phyloP scores from a whole-genome alignment of 2,797 vertebrate genomes.

The Schizothorax lantsangensis region DNA sequence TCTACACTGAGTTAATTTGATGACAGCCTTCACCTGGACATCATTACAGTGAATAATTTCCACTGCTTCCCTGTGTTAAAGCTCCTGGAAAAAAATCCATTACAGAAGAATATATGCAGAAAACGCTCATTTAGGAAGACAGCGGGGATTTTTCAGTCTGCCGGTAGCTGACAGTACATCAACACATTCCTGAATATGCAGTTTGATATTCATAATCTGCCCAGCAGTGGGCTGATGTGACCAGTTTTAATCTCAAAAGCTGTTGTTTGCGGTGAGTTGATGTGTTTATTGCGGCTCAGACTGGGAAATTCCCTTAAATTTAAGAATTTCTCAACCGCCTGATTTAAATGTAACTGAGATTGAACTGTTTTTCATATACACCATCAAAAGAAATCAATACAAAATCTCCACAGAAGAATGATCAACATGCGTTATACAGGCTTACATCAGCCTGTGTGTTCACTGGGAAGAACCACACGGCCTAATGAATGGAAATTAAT shows the following conservation, averaged over 20 bases:
- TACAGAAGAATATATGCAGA: constrained; percentile 46
- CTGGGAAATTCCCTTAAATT: constrained; percentile 58
- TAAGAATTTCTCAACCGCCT: constrained; percentile 50
- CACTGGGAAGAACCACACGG: constrained; percentile 78
- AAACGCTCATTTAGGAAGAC: constrained; percentile 50
- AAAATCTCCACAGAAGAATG: constrained; percentile 59
- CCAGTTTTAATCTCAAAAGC: constrained; percentile 40
- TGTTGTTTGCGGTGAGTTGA: constrained; percentile 36
- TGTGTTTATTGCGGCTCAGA: constrained; percentile 38
- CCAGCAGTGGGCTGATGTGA: constrained; percentile 44
- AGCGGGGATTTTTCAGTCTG: constrained; percentile 50
- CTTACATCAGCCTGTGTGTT: constrained; percentile 75
- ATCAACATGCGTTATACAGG: constrained; percentile 74
- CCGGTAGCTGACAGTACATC: constrained; percentile 52
- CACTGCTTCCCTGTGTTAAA: constrained; percentile 46
- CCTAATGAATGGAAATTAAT: constrained; percentile 83
- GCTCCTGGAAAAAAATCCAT: constrained; percentile 49
- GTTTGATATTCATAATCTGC: constrained; percentile 51
- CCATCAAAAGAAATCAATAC: constrained; percentile 58
- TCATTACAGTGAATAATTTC: constrained; percentile 66
- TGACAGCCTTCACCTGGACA: constrained; percentile 76
- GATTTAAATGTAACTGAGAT: constrained; percentile 54
- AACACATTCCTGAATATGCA: constrained; percentile 53
- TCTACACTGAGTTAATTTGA: constrained; percentile 74
- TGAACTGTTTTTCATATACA: constrained; percentile 45